These are phyloP conservation scores for Semotilus atromaculatus DNA, from an alignment of 2,797 vertebrate species.

Conservation along the genomic window DNA sequence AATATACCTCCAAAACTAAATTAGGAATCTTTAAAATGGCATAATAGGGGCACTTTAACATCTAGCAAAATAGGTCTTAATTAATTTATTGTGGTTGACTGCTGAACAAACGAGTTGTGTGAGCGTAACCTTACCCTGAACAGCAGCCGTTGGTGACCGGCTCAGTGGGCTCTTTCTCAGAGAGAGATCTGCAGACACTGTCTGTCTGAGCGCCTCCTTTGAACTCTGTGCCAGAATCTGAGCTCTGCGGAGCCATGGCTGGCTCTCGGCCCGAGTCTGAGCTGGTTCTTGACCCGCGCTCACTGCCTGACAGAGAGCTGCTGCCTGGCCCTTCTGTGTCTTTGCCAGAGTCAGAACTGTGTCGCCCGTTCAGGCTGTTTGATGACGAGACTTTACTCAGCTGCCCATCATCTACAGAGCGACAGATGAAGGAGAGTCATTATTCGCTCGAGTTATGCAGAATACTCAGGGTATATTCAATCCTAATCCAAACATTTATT, in stretches of 20 bases:
- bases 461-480: not conserved
- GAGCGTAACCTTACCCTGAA: slow-evolving; percentile 64
- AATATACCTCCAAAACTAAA: not conserved
- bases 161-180: slow-evolving; percentile 66
- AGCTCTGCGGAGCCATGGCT: slow-evolving; percentile 66
- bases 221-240: slow-evolving; percentile 62
- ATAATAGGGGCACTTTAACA: not conserved
- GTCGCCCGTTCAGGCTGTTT: slow-evolving; percentile 75
- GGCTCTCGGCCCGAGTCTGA: slow-evolving; percentile 70
- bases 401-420: slow-evolving; percentile 72
- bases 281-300: slow-evolving; percentile 57
- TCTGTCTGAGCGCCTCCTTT: slow-evolving; percentile 66
- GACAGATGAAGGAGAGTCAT: not conserved
- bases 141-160: slow-evolving; percentile 69
- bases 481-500: not conserved
- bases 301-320: slow-evolving; percentile 51
- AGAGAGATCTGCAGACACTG: slow-evolving; percentile 71
- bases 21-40: not conserved
- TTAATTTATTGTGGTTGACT: not conserved
- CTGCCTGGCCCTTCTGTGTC: slow-evolving; percentile 65
- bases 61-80: not conserved
- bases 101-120: not conserved
- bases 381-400: slow-evolving; percentile 77
- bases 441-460: not conserved
- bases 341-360: slow-evolving; percentile 74